Percentiles rank a stretch among this genome's conserved stretches.
Conservation (phyloP, 35 echinoderm and acorn worm species). For the Patiria miniata region DNA sequence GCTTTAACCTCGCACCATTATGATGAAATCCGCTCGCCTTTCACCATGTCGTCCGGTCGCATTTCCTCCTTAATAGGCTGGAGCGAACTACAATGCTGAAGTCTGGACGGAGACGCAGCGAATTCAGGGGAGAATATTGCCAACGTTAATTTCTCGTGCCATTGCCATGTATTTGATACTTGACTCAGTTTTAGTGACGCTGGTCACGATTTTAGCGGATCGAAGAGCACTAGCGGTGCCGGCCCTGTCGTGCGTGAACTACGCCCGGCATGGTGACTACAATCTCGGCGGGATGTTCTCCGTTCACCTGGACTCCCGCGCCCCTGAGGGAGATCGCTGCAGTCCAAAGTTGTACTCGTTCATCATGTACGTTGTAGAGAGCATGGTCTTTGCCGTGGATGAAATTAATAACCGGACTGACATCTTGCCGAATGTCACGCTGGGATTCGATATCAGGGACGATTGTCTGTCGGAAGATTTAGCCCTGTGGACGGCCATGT, state of each 20-base stretch:
- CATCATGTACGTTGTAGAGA: constrained; percentile 28
- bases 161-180: too few relatives aligned
- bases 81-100: too few relatives aligned
- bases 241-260: neutral
- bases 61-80: too few relatives aligned
- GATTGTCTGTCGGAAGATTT: constrained; percentile 35
- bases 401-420: constrained; percentile 35
- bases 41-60: too few relatives aligned
- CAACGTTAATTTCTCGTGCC: too few relatives aligned
- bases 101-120: too few relatives aligned
- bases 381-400: constrained; percentile 45
- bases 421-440: constrained; percentile 31
- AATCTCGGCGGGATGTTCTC: constrained; percentile 25
- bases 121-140: too few relatives aligned
- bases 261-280: neutral
- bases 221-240: neutral
- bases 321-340: constrained; percentile 13
- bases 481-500: constrained; percentile 5
- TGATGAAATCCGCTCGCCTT: too few relatives aligned
- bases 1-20: too few relatives aligned
- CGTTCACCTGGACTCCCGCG: constrained; percentile 1
- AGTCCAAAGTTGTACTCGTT: neutral
- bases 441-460: constrained; percentile 56
- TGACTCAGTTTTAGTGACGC: neutral
- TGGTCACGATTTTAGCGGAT: neutral